These are phyloP conservation scores for Cotesia congregata DNA, from an alignment of 2,888 invertebrate genomes.

Conservation along the genomic window DNA sequence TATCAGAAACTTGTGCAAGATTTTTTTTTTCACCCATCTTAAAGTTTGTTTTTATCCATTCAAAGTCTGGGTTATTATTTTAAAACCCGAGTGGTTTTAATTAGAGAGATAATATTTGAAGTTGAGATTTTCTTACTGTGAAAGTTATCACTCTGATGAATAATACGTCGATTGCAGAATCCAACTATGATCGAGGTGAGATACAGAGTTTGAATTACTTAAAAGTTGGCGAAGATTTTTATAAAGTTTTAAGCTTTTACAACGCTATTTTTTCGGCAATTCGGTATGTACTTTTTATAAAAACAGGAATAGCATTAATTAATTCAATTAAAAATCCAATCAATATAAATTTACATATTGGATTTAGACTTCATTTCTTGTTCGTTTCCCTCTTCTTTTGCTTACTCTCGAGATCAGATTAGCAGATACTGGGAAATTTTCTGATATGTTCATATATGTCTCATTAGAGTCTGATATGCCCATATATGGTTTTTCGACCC, in stretches of 20 bases:
- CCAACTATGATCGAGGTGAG: conserved; percentile 21
- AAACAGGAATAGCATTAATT: background rate
- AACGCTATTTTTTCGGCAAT: background rate
- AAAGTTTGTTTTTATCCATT: background rate
- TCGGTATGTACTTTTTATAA: conserved; percentile 6
- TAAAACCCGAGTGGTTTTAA: conserved; percentile 8
- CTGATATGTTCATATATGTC: background rate
- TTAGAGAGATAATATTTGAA: conserved; percentile 19
- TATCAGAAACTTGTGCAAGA: background rate
- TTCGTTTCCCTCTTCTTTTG: background rate
- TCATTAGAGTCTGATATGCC: no score
- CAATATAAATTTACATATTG: background rate
- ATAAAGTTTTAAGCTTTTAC: background rate
- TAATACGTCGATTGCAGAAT: conserved; percentile 27
- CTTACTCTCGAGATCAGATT: background rate
- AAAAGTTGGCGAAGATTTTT: conserved; percentile 5
- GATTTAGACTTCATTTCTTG: background rate
- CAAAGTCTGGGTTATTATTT: conserved; percentile 10
- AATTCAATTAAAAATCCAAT: background rate
- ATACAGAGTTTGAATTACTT: conserved; percentile 28
- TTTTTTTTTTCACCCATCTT: background rate
- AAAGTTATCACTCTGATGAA: conserved; percentile 17
- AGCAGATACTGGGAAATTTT: background rate
- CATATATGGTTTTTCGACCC: no score
- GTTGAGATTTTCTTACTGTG: conserved; percentile 3